A percentile compares a stretch with the other conserved stretches of the same genome.
phyloP scores from a whole-genome alignment of 2,888 invertebrate genomes.

The Girardia tigrina region DNA sequence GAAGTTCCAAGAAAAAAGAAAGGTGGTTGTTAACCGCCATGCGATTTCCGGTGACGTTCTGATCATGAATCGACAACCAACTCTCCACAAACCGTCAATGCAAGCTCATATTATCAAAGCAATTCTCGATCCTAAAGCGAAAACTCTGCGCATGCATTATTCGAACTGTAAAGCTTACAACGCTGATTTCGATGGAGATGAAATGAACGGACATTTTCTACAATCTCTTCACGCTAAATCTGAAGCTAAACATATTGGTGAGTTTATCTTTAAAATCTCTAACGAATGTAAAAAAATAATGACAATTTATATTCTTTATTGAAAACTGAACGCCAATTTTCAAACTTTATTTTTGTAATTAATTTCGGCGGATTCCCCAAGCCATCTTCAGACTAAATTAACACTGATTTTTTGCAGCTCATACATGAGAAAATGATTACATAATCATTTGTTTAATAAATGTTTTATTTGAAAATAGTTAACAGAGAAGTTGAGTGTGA shows the following conservation, averaged over 20 bases:
- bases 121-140: slow-evolving; percentile 54
- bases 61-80: slow-evolving; percentile 86
- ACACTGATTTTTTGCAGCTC: too few relatives aligned
- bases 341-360: too few relatives aligned
- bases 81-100: slow-evolving; percentile 88
- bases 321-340: too few relatives aligned
- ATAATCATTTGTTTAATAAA: too few relatives aligned
- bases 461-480: too few relatives aligned
- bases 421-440: too few relatives aligned
- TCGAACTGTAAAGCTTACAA: slow-evolving; percentile 98
- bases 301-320: too few relatives aligned
- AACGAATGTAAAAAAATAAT: too few relatives aligned
- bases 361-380: too few relatives aligned
- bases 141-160: slow-evolving; percentile 86
- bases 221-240: slow-evolving; percentile 80
- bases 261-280: too few relatives aligned
- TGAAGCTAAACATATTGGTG: slow-evolving; percentile 65
- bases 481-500: too few relatives aligned
- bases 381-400: too few relatives aligned
- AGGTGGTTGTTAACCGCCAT: slow-evolving; percentile 56
- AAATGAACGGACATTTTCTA: slow-evolving; percentile 97
- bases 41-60: slow-evolving; percentile 77
- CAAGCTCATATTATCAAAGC: slow-evolving; percentile 66
- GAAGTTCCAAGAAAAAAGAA: neutral
- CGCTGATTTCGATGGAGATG: slow-evolving; percentile 98